phyloP scores from a whole-genome alignment of 2,888 invertebrate genomes.

The Rapana venosa region DNA sequence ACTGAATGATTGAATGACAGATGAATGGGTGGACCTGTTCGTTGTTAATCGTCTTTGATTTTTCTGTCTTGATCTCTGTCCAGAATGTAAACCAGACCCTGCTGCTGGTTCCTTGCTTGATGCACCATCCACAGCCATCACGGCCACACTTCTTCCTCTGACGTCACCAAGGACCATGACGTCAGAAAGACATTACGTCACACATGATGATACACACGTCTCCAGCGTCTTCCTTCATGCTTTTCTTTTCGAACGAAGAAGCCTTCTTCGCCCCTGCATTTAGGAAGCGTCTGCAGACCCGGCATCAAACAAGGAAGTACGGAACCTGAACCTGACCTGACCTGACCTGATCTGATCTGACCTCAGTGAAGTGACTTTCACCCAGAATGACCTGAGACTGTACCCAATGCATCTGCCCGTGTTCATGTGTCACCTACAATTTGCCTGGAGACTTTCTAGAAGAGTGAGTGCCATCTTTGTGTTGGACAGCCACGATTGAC shows the following conservation, averaged over 20 bases:
- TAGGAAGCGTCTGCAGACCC: not conserved
- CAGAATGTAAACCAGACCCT: slow-evolving; percentile 44
- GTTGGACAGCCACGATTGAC: no score
- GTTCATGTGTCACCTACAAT: no score
- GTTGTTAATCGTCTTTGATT: no score
- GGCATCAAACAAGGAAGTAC: slow-evolving; percentile 3
- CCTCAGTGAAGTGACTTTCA: no score
- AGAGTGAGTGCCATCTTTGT: no score
- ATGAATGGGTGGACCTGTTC: no score
- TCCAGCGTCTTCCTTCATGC: slow-evolving; percentile 16
- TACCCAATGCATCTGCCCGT: no score
- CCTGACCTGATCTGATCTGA: not conserved
- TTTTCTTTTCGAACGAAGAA: slow-evolving; percentile 31
- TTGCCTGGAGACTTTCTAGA: no score
- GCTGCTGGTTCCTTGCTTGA: slow-evolving; percentile 32
- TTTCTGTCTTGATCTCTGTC: no score
- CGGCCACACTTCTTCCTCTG: slow-evolving; percentile 6
- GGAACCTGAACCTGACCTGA: not conserved
- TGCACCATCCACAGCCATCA: not conserved
- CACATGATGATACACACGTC: not conserved
- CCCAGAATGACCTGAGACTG: no score
- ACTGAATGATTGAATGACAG: not conserved
- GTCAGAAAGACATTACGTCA: slow-evolving; percentile 24
- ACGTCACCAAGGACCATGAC: slow-evolving; percentile 32
- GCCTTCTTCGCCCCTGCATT: slow-evolving; percentile 8